Evolutionary conservation across 2,797 vertebrate species (phyloP), one percentile per base, ranked within the genome.

Genomic region (Melanogrammus aeglefinus): DNA sequence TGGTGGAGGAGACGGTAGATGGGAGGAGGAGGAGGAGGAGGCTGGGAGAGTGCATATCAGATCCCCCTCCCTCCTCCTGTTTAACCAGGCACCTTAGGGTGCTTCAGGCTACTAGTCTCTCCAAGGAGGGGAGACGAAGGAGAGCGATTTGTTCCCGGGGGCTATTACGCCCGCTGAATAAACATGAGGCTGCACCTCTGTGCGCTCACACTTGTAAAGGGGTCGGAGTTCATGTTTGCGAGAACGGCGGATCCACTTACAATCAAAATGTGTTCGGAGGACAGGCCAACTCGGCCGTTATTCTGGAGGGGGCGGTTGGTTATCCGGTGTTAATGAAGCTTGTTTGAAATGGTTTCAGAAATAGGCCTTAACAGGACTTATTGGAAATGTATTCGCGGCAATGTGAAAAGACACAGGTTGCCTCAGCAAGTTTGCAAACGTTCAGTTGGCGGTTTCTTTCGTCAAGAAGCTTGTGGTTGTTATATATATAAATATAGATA

Each of bases 121-220:
- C 47, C 47, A 57, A 21, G 57, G 57, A 21, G 87, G 82, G 85
- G 83, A 84, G 87, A 88, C 81, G 83, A 86, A 91, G 88, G 86
- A 91, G 88, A 80, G 87, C 88, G 91, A 92, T 93, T 93, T 90
- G 91, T 92, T 63, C 91, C 92, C 91, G 86, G 87, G 86, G 91
- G 89, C 86, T 82, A 88, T 82, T 88, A 86, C 85, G 80, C 84
- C 80, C 82, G 83, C 88, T 92, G 91, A 92, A 93, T 92, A 92
- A 92, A 92, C 91, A 93, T 93, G 91, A 93, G 87, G 80, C 88
- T 81, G 84, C 88, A 89, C 85, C 90, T 90, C 84, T 90, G 90
- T 90, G 87, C 85, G 76, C 87, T 91, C 57, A 88, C 90, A 90
- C 87, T 90, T 91, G 91, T 91, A 88, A 86, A 77, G 78, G 47